A percentile compares a stretch with the other conserved stretches of the same genome.
Evolutionary conservation across 2,113 vertebrate species (phyloP).

Genomic region (Phoenicopterus ruber): DNA sequence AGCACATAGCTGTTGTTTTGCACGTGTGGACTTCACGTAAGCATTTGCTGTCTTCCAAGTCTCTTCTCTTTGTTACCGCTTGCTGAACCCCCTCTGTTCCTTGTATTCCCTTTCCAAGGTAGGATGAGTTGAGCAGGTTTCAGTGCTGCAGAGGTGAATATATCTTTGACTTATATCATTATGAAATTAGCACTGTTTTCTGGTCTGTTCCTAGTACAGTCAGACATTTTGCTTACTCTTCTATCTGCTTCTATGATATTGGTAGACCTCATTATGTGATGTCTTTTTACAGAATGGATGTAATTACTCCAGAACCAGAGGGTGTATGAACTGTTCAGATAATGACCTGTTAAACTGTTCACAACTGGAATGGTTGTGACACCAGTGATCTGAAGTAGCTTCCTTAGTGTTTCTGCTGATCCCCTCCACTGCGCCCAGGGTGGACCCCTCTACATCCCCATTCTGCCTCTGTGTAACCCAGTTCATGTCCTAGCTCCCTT

Average conservation of each 20-base stretch:
- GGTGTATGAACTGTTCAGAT: background rate
- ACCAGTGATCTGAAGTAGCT: background rate
- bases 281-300: background rate
- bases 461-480: background rate
- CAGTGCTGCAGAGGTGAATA: background rate
- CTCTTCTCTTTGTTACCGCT: background rate
- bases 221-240: background rate
- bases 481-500: background rate
- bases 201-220: background rate
- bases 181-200: background rate
- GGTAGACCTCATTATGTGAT: background rate
- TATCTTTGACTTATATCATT: background rate
- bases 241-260: background rate
- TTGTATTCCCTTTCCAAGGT: background rate
- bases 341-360: background rate
- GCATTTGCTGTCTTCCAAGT: background rate
- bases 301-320: background rate
- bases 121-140: background rate
- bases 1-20: background rate
- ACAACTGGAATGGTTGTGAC: background rate
- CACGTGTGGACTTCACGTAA: background rate
- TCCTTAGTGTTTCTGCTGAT: background rate
- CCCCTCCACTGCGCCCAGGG: accelerated
- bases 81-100: background rate
- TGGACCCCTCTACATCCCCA: background rate